phyloP scores from a whole-genome alignment of 2,113 vertebrate genomes.

The Numenius arquata region DNA sequence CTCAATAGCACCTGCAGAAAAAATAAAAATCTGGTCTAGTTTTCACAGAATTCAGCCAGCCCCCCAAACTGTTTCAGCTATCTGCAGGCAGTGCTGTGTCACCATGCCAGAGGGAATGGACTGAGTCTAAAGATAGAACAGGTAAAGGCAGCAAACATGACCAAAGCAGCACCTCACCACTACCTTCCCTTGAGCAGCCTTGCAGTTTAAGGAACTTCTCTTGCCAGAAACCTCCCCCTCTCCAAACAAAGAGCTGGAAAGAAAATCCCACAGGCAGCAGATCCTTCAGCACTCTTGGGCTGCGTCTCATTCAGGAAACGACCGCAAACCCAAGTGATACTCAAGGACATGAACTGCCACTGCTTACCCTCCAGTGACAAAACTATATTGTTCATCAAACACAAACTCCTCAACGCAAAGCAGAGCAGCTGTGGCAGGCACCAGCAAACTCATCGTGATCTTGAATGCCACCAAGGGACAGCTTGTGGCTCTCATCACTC shows the following conservation, averaged over 20 bases:
- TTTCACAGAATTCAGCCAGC: not conserved
- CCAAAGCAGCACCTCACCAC: not conserved
- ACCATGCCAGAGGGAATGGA: not conserved
- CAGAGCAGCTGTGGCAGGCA: not conserved
- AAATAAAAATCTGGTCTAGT: not conserved
- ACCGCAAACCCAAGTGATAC: not conserved
- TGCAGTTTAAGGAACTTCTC: not conserved
- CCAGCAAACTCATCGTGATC: not conserved
- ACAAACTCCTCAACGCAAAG: not conserved
- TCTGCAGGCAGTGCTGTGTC: not conserved
- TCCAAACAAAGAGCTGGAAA: not conserved
- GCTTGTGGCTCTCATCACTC: not conserved
- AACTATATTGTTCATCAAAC: not conserved
- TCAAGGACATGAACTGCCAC: not conserved
- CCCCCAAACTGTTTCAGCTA: not conserved
- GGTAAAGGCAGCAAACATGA: not conserved
- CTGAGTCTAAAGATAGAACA: not conserved
- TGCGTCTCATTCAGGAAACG: fast-evolving
- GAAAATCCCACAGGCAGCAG: not conserved
- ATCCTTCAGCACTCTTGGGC: not conserved
- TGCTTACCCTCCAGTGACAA: not conserved
- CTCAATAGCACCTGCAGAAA: not conserved
- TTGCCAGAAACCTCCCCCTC: not conserved
- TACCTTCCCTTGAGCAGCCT: not conserved
- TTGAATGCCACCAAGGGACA: not conserved